Evolutionary conservation across 2,888 invertebrate species (phyloP).

Genomic region (Acronicta psi): DNA sequence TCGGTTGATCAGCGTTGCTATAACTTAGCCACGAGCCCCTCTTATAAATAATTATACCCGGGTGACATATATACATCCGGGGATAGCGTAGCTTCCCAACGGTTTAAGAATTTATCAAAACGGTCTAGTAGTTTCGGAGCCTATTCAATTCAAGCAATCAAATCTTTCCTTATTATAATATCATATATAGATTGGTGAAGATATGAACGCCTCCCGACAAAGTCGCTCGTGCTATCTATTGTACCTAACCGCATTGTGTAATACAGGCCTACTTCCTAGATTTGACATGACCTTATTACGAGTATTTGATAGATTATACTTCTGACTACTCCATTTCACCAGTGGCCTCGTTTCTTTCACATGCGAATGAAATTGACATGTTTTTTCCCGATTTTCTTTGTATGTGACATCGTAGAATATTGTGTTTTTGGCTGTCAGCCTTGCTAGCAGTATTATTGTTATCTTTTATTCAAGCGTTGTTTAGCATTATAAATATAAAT

Average conservation of each 20-base stretch:
- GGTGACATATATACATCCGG: no score
- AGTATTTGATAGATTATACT: slow-evolving; percentile 28
- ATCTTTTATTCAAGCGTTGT: neutral
- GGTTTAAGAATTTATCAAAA: no score
- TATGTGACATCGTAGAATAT: neutral
- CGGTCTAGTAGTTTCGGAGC: no score
- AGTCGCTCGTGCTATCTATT: neutral
- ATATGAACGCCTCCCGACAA: neutral
- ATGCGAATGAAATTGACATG: slow-evolving; percentile 6
- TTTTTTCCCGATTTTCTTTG: slow-evolving; percentile 7
- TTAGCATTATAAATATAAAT: no score
- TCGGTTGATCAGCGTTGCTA: no score
- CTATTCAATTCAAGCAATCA: no score
- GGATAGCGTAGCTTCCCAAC: no score
- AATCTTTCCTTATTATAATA: no score
- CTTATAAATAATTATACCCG: no score
- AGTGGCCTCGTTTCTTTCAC: slow-evolving; percentile 3
- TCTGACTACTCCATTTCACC: slow-evolving; percentile 15
- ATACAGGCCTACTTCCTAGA: slow-evolving; percentile 13
- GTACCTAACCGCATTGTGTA: neutral
- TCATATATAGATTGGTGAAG: neutral
- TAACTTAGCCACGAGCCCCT: no score
- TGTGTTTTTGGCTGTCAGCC: no score
- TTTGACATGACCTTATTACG: slow-evolving; percentile 29
- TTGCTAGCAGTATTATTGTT: no score